Conservation (phyloP, 92 coral and sea anemone genomes). For the Micromussa lordhowensis region DNA sequence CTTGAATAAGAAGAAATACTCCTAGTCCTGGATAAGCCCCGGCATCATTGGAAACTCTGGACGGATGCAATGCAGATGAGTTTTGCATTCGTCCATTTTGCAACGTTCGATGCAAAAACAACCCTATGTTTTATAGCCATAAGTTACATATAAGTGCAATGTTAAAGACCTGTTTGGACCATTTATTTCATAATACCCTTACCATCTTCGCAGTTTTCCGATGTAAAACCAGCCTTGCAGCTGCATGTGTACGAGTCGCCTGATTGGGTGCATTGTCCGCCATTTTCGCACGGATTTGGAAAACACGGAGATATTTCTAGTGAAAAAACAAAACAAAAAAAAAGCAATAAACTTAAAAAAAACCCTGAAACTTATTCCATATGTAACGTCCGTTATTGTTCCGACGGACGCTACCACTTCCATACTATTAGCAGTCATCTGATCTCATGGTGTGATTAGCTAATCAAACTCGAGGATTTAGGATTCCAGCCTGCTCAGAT, state of each 20-base stretch:
- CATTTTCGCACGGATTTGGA: slow-evolving; percentile 24
- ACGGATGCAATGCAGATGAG: no score
- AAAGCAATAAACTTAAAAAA: no score
- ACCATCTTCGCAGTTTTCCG: slow-evolving; percentile 25
- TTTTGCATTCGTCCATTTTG: no score
- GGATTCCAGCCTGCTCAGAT: no score
- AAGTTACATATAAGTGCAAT: not conserved
- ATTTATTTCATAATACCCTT: not conserved
- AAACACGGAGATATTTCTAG: slow-evolving; percentile 19
- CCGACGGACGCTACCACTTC: not conserved
- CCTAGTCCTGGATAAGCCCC: no score
- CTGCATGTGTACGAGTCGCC: slow-evolving; percentile 2
- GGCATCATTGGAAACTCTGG: no score
- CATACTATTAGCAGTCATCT: not conserved
- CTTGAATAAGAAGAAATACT: no score
- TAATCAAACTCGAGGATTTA: no score
- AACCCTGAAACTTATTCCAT: not conserved
- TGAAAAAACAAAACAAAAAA: no score
- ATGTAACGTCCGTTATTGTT: not conserved
- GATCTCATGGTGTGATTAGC: not conserved
- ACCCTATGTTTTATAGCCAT: no score
- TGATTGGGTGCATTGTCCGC: slow-evolving; percentile 1
- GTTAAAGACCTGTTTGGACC: not conserved
- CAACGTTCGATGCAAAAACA: no score
- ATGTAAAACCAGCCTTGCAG: slow-evolving; percentile 9